Base-by-base conservation (phyloP, 2,797 vertebrate genomes). In the Champsocephalus esox region DNA sequence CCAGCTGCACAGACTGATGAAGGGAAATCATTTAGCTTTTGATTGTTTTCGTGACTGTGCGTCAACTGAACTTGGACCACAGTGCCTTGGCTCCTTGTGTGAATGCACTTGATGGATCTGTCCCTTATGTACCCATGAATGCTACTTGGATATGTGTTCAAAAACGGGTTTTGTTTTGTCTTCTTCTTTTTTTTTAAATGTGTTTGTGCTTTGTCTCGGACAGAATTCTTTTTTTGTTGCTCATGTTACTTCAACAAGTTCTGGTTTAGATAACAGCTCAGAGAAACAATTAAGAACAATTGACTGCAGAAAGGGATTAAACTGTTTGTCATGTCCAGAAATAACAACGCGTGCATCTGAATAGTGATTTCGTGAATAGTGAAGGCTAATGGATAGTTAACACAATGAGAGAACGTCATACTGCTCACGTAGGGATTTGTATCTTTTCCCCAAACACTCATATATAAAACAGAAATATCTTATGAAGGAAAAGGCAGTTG, bases 21-120 rank as follows among this genome's bases (percentile, higher is more conserved):
- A 80, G 73, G 67, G 66, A 57, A 50, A 73, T 28, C 60, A 41
- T 90, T 80, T 73, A 81, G 78, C 74, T 83, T 68, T 32, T 67
- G 50, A 66, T 77, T 86, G 79, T 83, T 85, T 89, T 79, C 14
- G 76, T 90, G 82, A 88, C 82, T 80, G 75, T 50, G 70, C 76
- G 77, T 73, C 81, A 84, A 73, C 64, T 92, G 85, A 93, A 87
- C 89, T 88, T 75, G 60, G 69, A 73, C 59, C 79, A 45, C 65
- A 74, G 69, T 63, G 58, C 61, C 68, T 54, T 79, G 83, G 69
- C 80, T 87, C 70, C 75, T 43, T 62, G 77, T 84, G 69, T 16
- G 74, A 79, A 48, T 54, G 19, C 69, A 65, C 58, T 88, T 91
- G 91, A 92, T 91, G 73, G 81, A 92, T 92, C 64, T 70, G 88